Base-by-base conservation (phyloP, 2,797 vertebrate species). In the Hydrophis major region DNA sequence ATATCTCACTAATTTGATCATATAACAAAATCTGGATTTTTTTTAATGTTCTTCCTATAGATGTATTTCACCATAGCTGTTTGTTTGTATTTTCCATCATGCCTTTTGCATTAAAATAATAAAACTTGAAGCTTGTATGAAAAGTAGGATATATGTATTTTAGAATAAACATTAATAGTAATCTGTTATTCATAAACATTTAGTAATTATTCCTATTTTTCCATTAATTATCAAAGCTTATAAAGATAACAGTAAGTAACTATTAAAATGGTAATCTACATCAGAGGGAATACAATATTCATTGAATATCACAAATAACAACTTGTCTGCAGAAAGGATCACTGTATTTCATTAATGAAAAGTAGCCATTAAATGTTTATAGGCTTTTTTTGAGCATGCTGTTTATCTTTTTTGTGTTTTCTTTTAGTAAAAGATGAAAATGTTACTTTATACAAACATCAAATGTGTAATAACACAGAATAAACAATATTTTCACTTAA, bases 251-350 rank as follows among this genome's bases (percentile, higher is more conserved):
- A n/a, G 47, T 25, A 63, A 83, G 61, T 25, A 32, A 4, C 42
- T 78, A 89, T 95, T 95, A 92, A 94, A 86, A 87, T 94, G 92
- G 91, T 90, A 10, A 59, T 42, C 5, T 88, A 66, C 32, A 28
- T 6, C 47, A 47, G 83, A 20, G 37, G 61, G 87, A 94, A 93
- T 22, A 0, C 90, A 11, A 90, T 2, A 89, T 87, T 94, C 50
- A 78, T 32, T 47, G 66, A 78, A 90, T 87, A 27, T 56, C 78
- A 83, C 20, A 1, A 83, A 18, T 55, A 61, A 20, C 93, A 28
- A 28, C 37, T 87, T 93, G 55, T 91, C 61, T 93, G 89, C 63
- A 69, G 57, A 94, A 95, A 93, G 2, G 28, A 95, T 89, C 91
- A 94, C 88, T 28, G 22, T 66, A 53, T 57, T 92, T 94, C 91